These are phyloP conservation scores for Augochlorella aurata DNA, from an alignment of 2,888 invertebrate species.

Conservation along the genomic window DNA sequence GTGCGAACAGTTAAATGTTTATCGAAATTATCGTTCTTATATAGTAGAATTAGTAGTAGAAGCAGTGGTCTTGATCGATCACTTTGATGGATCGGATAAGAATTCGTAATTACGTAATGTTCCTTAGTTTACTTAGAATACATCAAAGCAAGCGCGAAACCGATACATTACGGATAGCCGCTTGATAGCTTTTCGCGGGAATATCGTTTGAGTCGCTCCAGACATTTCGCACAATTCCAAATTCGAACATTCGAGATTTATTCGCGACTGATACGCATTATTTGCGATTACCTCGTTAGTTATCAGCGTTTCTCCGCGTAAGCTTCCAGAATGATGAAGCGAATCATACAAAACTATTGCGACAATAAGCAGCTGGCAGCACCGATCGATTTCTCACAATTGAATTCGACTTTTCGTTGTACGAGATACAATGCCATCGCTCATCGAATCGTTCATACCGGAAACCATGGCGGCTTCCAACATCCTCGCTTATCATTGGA, in stretches of 20 bases:
- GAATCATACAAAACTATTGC: background rate
- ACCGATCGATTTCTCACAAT: background rate
- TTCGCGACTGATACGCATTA: background rate
- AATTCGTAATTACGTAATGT: background rate
- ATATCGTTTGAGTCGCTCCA: background rate
- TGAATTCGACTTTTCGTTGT: background rate
- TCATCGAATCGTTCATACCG: background rate
- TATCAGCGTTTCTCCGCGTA: background rate
- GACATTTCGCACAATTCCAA: no score
- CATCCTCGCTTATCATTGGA: background rate
- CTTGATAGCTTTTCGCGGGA: background rate
- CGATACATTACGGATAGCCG: background rate
- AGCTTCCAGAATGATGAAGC: background rate
- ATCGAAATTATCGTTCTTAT: no score
- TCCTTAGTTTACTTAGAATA: background rate
- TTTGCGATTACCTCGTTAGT: background rate
- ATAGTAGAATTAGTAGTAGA: no score
- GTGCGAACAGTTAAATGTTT: background rate
- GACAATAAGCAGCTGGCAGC: background rate
- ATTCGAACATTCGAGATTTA: background rate
- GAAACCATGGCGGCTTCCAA: background rate
- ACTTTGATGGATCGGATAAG: background rate
- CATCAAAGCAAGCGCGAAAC: background rate
- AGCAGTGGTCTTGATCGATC: background rate
- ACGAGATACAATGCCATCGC: background rate